Evolutionary conservation across 1,140 invertebrate genomes (phyloP).

Genomic region (Formica selysi): DNA sequence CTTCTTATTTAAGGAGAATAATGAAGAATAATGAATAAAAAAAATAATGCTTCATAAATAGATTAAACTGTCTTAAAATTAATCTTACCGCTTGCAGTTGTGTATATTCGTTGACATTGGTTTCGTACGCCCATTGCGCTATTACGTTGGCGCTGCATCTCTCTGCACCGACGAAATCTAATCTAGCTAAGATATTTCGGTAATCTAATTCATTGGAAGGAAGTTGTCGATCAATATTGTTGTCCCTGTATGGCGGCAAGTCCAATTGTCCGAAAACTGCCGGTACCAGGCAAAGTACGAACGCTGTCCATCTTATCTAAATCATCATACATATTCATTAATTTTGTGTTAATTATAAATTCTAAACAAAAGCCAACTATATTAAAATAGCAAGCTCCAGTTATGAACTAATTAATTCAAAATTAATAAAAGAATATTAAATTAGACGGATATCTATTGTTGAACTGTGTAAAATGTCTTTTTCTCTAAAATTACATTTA

Average conservation of each 20-base stretch:
- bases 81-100: constrained; percentile 92
- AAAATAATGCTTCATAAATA: neutral
- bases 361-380: neutral
- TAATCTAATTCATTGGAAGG: constrained; percentile 74
- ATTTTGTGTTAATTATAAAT: neutral
- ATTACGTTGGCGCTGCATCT: constrained; percentile 93
- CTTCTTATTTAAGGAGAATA: neutral
- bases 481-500: neutral
- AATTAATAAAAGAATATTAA: neutral
- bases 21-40: neutral
- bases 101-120: constrained; percentile 93
- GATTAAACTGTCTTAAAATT: constrained; percentile 1
- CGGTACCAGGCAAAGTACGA: constrained; percentile 68
- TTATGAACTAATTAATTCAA: neutral
- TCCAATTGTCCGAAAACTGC: constrained; percentile 81
- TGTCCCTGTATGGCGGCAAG: constrained; percentile 78
- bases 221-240: constrained; percentile 38
- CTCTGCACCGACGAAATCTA: constrained; percentile 91
- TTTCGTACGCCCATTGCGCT: constrained; percentile 95
- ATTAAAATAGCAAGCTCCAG: neutral
- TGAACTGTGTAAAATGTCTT: neutral
- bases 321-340: constrained; percentile 23
- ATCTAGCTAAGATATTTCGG: constrained; percentile 88
- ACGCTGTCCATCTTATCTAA: constrained; percentile 70
- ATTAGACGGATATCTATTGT: neutral